A percentile compares a stretch with the other conserved stretches of the same genome.
Conservation (phyloP, 2,888 invertebrate genomes). For the Coelinius sp. region DNA sequence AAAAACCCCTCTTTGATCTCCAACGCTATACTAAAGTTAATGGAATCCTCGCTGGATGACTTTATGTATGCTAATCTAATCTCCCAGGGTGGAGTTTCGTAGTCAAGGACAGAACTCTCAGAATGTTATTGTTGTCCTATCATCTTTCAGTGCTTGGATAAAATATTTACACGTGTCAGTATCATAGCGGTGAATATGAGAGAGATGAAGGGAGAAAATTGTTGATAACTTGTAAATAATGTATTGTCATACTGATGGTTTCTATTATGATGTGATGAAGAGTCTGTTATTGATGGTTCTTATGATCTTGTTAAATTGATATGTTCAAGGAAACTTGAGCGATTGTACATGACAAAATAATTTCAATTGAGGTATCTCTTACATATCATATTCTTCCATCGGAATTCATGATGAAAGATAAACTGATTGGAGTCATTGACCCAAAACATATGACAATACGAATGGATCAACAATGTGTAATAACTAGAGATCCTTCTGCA, state of each 20-base stretch:
- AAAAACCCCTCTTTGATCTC: constrained; percentile 26
- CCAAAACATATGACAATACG: no score
- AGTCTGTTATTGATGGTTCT: no score
- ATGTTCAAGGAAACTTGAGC: no score
- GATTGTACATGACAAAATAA: no score
- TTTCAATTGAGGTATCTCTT: no score
- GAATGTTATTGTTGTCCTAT: background rate
- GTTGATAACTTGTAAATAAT: background rate
- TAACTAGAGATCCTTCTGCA: no score
- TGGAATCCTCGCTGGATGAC: constrained; percentile 47
- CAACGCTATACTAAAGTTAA: constrained; percentile 45
- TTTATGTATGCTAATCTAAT: constrained; percentile 51
- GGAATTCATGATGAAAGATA: background rate
- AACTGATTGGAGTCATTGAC: background rate
- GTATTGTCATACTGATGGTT: background rate
- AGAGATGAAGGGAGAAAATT: background rate
- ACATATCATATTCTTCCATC: no score
- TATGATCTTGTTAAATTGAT: no score
- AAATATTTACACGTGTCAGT: constrained; percentile 7
- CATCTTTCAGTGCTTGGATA: background rate
- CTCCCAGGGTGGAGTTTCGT: background rate
- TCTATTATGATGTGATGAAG: background rate
- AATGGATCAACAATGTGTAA: no score
- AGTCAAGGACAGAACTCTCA: background rate
- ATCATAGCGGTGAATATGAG: background rate